A percentile compares a stretch with the other conserved stretches of the same genome.
Conservation (phyloP, 2,113 vertebrate species). For the Labeo rohita region DNA sequence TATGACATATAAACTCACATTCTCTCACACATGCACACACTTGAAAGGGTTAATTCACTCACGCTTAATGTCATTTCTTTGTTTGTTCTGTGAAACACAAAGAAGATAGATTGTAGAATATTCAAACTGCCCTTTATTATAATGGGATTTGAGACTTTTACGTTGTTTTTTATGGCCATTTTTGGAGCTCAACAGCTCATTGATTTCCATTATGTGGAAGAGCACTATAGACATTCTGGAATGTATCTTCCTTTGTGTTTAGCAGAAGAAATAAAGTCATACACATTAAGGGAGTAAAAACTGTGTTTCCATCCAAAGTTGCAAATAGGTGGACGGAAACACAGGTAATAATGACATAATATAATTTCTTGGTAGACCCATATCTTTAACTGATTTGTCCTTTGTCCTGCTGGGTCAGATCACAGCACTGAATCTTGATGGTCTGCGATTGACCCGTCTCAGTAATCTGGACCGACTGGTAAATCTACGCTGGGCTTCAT, state of each 20-base stretch:
- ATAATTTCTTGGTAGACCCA: neutral
- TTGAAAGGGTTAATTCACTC: neutral
- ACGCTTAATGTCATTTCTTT: neutral
- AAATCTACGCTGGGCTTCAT: slow-evolving; percentile 86
- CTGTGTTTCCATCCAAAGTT: neutral
- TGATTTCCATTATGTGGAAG: neutral
- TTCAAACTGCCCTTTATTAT: neutral
- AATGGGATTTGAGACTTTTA: too few species aligned
- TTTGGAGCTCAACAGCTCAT: neutral
- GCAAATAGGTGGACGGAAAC: neutral
- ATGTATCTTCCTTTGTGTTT: neutral
- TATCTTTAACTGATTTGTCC: neutral
- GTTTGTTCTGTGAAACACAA: neutral
- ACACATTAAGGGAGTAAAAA: neutral
- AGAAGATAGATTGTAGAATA: neutral
- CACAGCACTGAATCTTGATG: slow-evolving; percentile 83
- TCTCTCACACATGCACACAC: neutral
- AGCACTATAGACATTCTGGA: too few species aligned
- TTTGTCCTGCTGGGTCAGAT: slow-evolving; percentile 71
- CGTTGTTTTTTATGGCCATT: neutral
- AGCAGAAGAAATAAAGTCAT: neutral
- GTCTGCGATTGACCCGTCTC: slow-evolving; percentile 80
- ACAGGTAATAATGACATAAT: neutral
- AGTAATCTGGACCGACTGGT: slow-evolving; percentile 78
- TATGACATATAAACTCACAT: slow-evolving; percentile 51